These are phyloP conservation scores for Oedothorax gibbosus DNA, from an alignment of 1,140 invertebrate species.

Conservation along the genomic window DNA sequence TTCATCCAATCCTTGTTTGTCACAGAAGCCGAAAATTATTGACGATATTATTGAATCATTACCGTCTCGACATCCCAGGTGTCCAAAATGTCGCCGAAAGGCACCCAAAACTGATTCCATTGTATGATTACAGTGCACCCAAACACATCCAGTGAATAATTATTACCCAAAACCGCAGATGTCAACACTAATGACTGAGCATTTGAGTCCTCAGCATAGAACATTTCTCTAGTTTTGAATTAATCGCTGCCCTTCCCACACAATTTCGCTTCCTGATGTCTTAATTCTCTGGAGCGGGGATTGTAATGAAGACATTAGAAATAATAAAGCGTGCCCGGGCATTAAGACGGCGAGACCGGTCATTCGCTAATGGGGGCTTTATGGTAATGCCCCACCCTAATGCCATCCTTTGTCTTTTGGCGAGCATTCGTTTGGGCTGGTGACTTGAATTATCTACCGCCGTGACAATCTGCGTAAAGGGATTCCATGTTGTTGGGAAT, in stretches of 20 bases:
- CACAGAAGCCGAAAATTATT: not conserved
- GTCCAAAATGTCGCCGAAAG: too few species aligned
- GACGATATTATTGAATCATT: too few species aligned
- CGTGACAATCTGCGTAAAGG: constrained; percentile 50
- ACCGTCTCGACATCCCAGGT: too few species aligned
- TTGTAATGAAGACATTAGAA: constrained; percentile 54
- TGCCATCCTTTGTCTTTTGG: constrained; percentile 38
- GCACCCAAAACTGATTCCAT: too few species aligned
- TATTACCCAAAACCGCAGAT: not conserved
- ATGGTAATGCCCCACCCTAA: constrained; percentile 45
- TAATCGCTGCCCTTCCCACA: constrained; percentile 8
- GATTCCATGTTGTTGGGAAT: constrained; percentile 19
- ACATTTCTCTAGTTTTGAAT: not conserved
- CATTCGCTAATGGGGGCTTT: constrained; percentile 48
- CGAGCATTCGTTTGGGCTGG: constrained; percentile 21
- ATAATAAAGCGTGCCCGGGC: constrained; percentile 38
- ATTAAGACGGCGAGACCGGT: constrained; percentile 41
- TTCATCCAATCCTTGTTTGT: too few species aligned
- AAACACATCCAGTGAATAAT: not conserved
- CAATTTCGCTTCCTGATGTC: constrained; percentile 22
- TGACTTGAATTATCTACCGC: constrained; percentile 11
- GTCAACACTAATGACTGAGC: constrained; percentile 5
- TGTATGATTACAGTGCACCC: too few species aligned
- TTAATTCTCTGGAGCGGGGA: constrained; percentile 18
- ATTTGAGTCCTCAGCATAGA: not conserved